Evolutionary conservation across 2,797 vertebrate species (phyloP).

Genomic region (Ptychobarbus kaznakovi): DNA sequence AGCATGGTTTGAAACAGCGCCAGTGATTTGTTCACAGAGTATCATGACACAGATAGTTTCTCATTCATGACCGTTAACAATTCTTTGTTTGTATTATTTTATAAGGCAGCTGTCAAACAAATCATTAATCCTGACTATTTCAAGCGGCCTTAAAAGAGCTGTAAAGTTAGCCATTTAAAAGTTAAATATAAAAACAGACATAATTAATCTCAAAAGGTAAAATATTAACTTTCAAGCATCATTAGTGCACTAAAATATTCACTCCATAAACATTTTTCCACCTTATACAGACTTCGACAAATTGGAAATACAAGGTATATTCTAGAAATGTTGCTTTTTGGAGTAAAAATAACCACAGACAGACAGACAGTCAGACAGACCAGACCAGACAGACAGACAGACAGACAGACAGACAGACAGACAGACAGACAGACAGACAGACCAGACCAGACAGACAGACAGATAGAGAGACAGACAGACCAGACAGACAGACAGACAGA

Average conservation of each 20-base stretch:
- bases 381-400: no score
- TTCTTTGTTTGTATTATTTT: slow-evolving; percentile 19
- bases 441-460: no score
- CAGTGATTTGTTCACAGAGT: slow-evolving; percentile 16
- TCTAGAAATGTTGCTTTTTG: neutral
- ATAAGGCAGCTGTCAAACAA: neutral
- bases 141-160: no score
- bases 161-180: neutral
- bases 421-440: no score
- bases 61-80: neutral
- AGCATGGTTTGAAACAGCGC: no score
- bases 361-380: no score
- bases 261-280: neutral
- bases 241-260: neutral
- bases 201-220: neutral
- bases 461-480: no score
- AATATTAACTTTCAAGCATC: neutral
- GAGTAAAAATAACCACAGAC: no score
- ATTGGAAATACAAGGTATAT: neutral
- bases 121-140: neutral
- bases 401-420: no score
- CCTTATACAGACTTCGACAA: neutral
- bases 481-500: no score
- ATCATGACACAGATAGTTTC: neutral
- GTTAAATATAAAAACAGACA: neutral